Percentiles rank a stretch among this genome's conserved stretches.
These are phyloP conservation scores for Pipistrellus kuhlii DNA, from an alignment of 2,797 vertebrate species.

Conservation along the genomic window DNA sequence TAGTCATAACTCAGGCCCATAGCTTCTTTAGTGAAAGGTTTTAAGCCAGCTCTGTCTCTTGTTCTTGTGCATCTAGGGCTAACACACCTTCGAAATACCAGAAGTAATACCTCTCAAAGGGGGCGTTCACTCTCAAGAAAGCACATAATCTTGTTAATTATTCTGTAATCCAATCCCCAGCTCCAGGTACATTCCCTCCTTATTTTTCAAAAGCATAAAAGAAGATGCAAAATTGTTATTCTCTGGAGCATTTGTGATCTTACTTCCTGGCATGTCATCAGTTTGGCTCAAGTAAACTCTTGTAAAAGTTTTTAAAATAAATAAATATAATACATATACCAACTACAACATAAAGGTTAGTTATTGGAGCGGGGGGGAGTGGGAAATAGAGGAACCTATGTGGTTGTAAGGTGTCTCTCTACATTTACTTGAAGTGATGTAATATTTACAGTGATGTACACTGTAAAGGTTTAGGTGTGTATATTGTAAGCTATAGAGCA, in stretches of 20 bases:
- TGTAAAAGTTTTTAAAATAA: not conserved
- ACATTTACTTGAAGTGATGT: not conserved
- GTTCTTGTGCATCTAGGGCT: not conserved
- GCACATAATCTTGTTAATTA: not conserved
- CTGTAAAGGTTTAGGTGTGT: not conserved
- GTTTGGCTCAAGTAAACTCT: not conserved
- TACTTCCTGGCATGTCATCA: not conserved
- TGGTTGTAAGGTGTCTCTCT: not conserved
- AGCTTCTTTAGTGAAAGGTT: not conserved
- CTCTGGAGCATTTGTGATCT: not conserved
- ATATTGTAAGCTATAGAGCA: not conserved
- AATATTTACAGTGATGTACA: not conserved
- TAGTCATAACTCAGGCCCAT: not conserved
- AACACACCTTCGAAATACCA: not conserved
- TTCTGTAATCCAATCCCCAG: not conserved
- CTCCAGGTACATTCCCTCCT: not conserved
- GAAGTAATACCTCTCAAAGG: not conserved
- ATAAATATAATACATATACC: not conserved
- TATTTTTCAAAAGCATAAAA: not conserved
- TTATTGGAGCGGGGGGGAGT: too few relatives aligned
- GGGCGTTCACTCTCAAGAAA: not conserved
- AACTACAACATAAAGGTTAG: not conserved
- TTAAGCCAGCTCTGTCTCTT: not conserved
- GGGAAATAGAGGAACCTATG: not conserved
- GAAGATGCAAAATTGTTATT: not conserved